A percentile compares a stretch with the other conserved stretches of the same genome.
Evolutionary conservation across 2,888 invertebrate genomes (phyloP).

Genomic region (Hecatera dysodea): DNA sequence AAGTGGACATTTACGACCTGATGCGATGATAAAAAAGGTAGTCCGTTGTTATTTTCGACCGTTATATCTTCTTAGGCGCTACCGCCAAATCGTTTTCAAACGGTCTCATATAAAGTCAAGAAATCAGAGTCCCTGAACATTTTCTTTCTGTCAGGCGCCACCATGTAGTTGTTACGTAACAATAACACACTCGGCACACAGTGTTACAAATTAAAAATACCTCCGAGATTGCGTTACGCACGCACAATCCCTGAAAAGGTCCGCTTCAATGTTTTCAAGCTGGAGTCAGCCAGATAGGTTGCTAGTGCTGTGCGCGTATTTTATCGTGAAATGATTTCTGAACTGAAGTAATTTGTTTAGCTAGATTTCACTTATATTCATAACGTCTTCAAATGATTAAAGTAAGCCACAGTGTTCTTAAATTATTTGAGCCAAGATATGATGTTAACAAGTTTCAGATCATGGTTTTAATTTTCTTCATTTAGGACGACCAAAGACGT

Average conservation of each 20-base stretch:
- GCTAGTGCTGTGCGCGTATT: constrained; percentile 42
- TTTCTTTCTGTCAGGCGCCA: constrained; percentile 41
- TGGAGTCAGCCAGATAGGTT: constrained; percentile 49
- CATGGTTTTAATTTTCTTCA: constrained; percentile 22
- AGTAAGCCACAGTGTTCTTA: constrained; percentile 18
- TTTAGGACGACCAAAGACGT: constrained; percentile 8
- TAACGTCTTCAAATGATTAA: constrained; percentile 17
- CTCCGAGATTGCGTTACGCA: constrained; percentile 73
- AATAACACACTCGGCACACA: constrained; percentile 62
- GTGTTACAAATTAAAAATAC: constrained; percentile 78
- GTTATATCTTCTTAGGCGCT: constrained; percentile 21
- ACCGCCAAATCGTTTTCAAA: constrained; percentile 30
- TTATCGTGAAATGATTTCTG: constrained; percentile 63
- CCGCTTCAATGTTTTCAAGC: constrained; percentile 57
- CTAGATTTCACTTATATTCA: constrained; percentile 19
- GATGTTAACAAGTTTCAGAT: neutral
- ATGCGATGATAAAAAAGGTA: constrained; percentile 55
- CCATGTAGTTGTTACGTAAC: constrained; percentile 44
- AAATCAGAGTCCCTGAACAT: constrained; percentile 36
- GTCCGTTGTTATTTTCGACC: constrained; percentile 38
- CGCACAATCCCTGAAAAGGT: constrained; percentile 71
- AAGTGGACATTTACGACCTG: constrained; percentile 46
- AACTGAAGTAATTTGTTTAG: constrained; percentile 57
- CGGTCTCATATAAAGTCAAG: constrained; percentile 34
- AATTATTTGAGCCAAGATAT: neutral